phyloP scores from a whole-genome alignment of 2,113 vertebrate species.

The Himantopus leucocephalus region DNA sequence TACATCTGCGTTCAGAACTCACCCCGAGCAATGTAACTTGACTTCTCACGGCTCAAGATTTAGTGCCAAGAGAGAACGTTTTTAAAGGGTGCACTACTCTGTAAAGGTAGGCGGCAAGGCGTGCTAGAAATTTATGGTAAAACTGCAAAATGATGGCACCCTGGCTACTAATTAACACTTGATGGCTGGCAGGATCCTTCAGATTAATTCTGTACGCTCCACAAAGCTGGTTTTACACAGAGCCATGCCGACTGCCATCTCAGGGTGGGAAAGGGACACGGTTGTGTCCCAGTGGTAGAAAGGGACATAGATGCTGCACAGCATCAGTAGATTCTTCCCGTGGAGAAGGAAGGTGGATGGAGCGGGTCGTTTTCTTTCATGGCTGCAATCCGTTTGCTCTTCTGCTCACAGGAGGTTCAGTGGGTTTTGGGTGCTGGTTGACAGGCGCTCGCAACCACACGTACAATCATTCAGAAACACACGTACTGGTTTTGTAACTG shows the following conservation, averaged over 20 bases:
- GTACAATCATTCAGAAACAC: neutral
- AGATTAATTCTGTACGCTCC: neutral
- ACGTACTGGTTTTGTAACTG: neutral
- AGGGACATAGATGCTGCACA: neutral
- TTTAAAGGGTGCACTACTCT: neutral
- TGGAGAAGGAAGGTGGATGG: neutral
- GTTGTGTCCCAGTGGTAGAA: neutral
- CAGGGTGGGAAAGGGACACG: neutral
- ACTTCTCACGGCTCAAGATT: neutral
- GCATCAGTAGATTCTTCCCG: neutral
- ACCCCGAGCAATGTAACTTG: neutral
- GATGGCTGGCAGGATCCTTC: neutral
- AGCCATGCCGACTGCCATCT: neutral
- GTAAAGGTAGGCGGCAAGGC: neutral
- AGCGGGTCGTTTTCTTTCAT: neutral
- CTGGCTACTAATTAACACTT: neutral
- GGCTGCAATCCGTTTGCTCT: neutral
- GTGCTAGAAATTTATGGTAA: fast-evolving
- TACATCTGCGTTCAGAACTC: neutral
- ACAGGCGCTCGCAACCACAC: neutral
- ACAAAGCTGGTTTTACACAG: neutral
- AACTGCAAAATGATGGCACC: neutral
- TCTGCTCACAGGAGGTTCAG: neutral
- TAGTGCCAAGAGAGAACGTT: neutral
- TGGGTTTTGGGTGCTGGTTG: fast-evolving